Percentiles rank a stretch among this genome's conserved stretches.
phyloP scores from a whole-genome alignment of 2,113 vertebrate species.

The Oreochromis niloticus region DNA sequence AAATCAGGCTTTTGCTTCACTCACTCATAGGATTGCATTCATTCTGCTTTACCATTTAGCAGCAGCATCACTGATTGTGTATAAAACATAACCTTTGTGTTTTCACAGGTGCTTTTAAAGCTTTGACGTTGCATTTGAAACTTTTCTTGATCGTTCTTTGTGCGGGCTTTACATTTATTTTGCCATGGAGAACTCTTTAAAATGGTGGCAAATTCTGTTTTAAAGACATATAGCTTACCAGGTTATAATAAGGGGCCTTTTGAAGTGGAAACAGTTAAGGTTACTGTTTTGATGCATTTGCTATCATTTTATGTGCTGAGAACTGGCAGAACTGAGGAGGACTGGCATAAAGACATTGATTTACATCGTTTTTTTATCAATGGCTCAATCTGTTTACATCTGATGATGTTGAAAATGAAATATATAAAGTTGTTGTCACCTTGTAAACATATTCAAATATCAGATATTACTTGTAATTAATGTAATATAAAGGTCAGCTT shows the following conservation, averaged over 20 bases:
- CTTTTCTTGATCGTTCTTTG: background rate
- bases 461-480: background rate
- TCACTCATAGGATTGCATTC: background rate
- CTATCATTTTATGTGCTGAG: background rate
- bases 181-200: background rate
- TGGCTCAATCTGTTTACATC: background rate
- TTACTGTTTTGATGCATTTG: background rate
- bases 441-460: background rate
- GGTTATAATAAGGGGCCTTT: background rate
- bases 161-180: background rate
- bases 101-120: background rate
- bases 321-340: background rate
- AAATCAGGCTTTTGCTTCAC: background rate
- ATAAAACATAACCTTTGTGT: background rate
- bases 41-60: background rate
- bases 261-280: background rate
- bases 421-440: background rate
- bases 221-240: background rate
- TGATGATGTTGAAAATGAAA: background rate
- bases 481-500: background rate
- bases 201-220: background rate
- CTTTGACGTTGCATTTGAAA: background rate
- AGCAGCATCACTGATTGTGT: background rate
- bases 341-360: background rate
- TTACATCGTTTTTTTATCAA: background rate